These are phyloP conservation scores for Ypsolopha scabrella DNA, from an alignment of 2,888 invertebrate species.

Conservation along the genomic window DNA sequence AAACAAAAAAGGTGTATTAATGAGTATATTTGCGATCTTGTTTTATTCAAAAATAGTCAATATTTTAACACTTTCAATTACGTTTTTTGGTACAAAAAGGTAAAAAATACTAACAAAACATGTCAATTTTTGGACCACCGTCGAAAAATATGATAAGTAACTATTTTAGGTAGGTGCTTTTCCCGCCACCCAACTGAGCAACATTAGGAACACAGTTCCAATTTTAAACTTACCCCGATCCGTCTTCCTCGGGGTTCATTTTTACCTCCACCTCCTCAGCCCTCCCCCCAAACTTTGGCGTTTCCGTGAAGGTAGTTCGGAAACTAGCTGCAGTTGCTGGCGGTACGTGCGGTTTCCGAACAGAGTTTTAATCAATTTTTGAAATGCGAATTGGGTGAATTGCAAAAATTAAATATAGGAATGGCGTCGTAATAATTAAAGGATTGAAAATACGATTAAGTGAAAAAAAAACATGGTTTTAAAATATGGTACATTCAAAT, in stretches of 20 bases:
- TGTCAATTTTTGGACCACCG: neutral
- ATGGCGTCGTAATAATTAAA: no score
- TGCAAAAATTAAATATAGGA: no score
- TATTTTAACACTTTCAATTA: no score
- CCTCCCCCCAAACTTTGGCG: conserved; percentile 29
- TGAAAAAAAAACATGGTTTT: no score
- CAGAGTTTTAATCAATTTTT: conserved; percentile 50
- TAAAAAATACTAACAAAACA: no score
- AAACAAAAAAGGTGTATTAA: no score
- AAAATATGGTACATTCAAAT: no score
- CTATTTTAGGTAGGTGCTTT: neutral
- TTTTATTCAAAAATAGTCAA: no score
- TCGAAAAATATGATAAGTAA: neutral
- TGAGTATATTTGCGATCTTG: no score
- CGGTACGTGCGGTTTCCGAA: conserved; percentile 1
- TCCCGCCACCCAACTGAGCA: neutral
- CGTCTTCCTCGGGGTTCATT: conserved; percentile 2
- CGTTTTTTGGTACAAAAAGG: no score
- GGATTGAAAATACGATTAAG: no score
- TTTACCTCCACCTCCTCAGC: neutral
- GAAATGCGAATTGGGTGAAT: conserved; percentile 33
- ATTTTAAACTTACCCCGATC: conserved; percentile 1
- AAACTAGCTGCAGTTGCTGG: conserved; percentile 21
- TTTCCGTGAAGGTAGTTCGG: conserved; percentile 29
- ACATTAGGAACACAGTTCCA: neutral